Conservation (phyloP, 2,888 invertebrate genomes). For the Pammene fasciana region DNA sequence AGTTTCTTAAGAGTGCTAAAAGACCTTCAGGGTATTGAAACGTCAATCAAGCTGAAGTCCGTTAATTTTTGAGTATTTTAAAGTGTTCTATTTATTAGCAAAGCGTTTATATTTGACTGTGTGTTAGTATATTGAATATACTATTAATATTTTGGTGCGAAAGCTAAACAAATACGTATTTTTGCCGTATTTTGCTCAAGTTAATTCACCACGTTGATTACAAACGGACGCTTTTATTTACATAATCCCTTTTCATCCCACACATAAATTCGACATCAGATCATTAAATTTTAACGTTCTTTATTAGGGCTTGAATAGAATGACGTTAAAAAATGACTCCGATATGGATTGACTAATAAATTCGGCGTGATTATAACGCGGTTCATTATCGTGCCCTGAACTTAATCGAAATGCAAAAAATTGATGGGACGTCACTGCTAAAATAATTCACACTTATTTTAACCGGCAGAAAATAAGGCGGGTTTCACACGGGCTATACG, state of each 20-base stretch:
- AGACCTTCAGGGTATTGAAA: too few species aligned
- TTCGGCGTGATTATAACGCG: constrained; percentile 47
- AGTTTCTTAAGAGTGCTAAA: too few species aligned
- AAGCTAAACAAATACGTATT: not conserved
- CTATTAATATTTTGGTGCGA: not conserved
- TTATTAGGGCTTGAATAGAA: constrained; percentile 38
- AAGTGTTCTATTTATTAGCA: too few species aligned
- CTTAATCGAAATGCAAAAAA: constrained; percentile 66
- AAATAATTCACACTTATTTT: constrained; percentile 59
- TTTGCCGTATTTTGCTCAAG: constrained; percentile 18
- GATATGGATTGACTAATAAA: constrained; percentile 53
- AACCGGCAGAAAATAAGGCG: constrained; percentile 31
- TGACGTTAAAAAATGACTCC: constrained; percentile 39
- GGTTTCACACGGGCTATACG: constrained; percentile 11
- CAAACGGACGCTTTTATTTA: constrained; percentile 25
- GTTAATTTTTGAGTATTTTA: too few species aligned
- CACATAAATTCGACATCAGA: constrained; percentile 29
- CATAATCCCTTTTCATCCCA: constrained; percentile 25
- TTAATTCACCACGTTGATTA: constrained; percentile 16
- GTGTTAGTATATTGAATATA: not conserved
- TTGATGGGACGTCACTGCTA: constrained; percentile 62
- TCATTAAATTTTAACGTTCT: constrained; percentile 41
- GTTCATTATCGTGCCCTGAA: constrained; percentile 60
- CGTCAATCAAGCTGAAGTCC: too few species aligned
- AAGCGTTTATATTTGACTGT: too few species aligned